Evolutionary conservation across 2,113 vertebrate species (phyloP).

Genomic region (Takifugu flavidus): DNA sequence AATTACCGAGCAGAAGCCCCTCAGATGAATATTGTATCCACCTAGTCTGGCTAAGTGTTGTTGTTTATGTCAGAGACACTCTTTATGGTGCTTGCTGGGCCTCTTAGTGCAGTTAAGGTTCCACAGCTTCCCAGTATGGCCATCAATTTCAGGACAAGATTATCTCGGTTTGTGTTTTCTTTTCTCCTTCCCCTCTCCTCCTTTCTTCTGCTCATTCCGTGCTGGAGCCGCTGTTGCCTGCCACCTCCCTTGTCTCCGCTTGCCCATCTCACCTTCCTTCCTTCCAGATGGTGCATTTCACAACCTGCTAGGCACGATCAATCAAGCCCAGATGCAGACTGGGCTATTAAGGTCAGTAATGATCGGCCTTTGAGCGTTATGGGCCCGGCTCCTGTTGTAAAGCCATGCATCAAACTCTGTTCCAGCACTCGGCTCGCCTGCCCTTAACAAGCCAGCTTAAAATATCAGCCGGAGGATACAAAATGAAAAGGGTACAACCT

Average conservation of each 20-base stretch:
- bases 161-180: conserved; percentile 47
- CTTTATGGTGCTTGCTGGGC: conserved; percentile 76
- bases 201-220: conserved; percentile 45
- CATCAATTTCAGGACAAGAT: conserved; percentile 73
- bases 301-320: conserved; percentile 79
- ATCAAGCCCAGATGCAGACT: conserved; percentile 73
- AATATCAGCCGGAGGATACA: conserved; percentile 86
- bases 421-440: conserved; percentile 72
- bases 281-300: conserved; percentile 83
- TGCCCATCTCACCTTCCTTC: conserved; percentile 72
- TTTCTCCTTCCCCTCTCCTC: conserved; percentile 10
- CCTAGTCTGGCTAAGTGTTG: conserved; percentile 76
- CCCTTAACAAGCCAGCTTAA: conserved; percentile 80
- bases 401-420: conserved; percentile 67
- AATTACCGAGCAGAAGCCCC: conserved; percentile 68
- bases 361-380: conserved; percentile 77
- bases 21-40: conserved; percentile 79
- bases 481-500: conserved; percentile 95
- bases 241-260: conserved; percentile 55
- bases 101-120: conserved; percentile 78
- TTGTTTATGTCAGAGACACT: conserved; percentile 78
- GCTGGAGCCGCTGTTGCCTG: conserved; percentile 65
- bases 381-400: conserved; percentile 70
- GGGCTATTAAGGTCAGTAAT: conserved; percentile 74
- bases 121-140: conserved; percentile 71